Evolutionary conservation across 2,797 vertebrate genomes (phyloP).

Genomic region (Alosa sapidissima): DNA sequence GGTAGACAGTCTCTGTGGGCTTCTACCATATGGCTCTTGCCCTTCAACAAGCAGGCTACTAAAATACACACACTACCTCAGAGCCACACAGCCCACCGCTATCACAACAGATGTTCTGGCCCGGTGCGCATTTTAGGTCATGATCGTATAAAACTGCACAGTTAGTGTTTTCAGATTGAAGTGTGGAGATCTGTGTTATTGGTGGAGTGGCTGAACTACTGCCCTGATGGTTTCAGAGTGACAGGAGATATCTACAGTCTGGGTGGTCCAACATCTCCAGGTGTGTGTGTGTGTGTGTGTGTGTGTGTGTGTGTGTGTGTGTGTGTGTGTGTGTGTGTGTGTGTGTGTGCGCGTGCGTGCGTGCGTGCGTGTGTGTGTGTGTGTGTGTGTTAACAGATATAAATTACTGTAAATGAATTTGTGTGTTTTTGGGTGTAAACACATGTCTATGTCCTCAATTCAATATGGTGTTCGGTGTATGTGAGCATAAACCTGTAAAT

Average conservation of each 20-base stretch:
- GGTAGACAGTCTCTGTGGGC: not conserved
- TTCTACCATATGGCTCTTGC: conserved; percentile 5
- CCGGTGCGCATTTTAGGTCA: not conserved
- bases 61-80: not conserved
- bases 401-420: not conserved
- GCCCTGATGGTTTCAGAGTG: not conserved
- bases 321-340: conserved; percentile 29
- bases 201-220: not conserved
- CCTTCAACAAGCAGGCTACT: not conserved
- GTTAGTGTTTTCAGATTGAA: not conserved
- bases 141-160: not conserved
- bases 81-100: not conserved
- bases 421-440: not conserved
- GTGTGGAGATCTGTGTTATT: not conserved
- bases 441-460: not conserved
- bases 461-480: not conserved
- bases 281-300: conserved; percentile 28
- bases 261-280: conserved; percentile 12
- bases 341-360: conserved; percentile 21
- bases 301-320: conserved; percentile 26
- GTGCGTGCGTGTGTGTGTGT: not conserved
- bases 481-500: not conserved
- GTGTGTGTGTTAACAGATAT: not conserved
- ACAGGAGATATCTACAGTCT: not conserved
- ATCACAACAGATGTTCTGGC: not conserved